Evolutionary conservation across 1,140 invertebrate species (phyloP).

Genomic region (Cylas formicarius): DNA sequence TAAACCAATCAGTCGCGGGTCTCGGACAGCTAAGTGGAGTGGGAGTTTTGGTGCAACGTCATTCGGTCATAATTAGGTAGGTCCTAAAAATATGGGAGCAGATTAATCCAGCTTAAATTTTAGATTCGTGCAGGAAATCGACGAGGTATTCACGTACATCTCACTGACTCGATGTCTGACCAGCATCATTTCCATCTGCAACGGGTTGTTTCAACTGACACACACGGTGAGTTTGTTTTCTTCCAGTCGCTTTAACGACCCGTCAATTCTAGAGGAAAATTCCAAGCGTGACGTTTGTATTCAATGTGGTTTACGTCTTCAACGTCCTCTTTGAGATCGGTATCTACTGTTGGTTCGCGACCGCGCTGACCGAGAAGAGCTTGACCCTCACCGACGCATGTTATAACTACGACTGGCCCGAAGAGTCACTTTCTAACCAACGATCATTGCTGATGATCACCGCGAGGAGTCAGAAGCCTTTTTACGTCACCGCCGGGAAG

Average conservation of each 20-base stretch:
- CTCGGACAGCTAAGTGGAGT: constrained; percentile 8
- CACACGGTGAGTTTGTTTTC: constrained; percentile 8
- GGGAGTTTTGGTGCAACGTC: constrained; percentile 3
- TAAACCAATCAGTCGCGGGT: neutral
- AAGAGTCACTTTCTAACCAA: neutral
- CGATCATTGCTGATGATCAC: constrained; percentile 9
- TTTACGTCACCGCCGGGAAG: constrained; percentile 9
- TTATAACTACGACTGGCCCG: constrained; percentile 12
- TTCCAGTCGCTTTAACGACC: no score
- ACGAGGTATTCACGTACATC: constrained; percentile 10
- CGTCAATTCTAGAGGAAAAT: constrained; percentile 6
- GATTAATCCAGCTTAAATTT: constrained; percentile 7
- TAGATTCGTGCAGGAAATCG: constrained; percentile 5
- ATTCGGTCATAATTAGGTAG: constrained; percentile 7
- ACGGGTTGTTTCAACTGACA: constrained; percentile 12
- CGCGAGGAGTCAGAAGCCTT: constrained; percentile 3
- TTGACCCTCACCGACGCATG: constrained; percentile 6
- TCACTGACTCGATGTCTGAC: constrained; percentile 8
- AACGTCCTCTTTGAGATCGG: constrained; percentile 13
- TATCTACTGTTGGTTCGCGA: constrained; percentile 11
- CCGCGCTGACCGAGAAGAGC: constrained; percentile 5
- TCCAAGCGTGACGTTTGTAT: constrained; percentile 1
- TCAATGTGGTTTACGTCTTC: constrained; percentile 7
- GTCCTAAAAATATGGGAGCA: neutral
- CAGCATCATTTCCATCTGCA: constrained; percentile 8